phyloP scores from a whole-genome alignment of 2,888 invertebrate genomes.

The Chrysolina oricalcia region DNA sequence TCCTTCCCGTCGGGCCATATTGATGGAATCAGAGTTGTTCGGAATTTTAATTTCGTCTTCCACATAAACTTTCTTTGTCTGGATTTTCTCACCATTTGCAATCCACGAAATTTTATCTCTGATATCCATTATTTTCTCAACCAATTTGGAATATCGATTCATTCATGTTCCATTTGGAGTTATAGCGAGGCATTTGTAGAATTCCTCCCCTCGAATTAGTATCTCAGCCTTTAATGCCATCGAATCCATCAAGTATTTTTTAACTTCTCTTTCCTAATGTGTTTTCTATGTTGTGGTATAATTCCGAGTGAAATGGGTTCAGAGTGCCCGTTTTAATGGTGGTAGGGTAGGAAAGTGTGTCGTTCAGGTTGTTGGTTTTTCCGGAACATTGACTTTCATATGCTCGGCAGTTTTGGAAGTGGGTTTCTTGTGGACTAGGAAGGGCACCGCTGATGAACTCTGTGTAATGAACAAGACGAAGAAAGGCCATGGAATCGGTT shows the following conservation, averaged over 20 bases:
- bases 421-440: constrained; percentile 4
- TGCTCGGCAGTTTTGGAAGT: background rate
- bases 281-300: constrained; percentile 16
- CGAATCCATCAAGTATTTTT: constrained; percentile 21
- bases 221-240: background rate
- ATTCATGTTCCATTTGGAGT: background rate
- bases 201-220: constrained; percentile 10
- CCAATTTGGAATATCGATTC: background rate
- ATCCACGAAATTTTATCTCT: too few species aligned
- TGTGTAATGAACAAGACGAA: background rate
- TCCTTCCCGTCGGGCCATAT: too few species aligned
- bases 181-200: background rate
- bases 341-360: constrained; percentile 23
- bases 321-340: constrained; percentile 14
- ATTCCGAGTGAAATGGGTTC: constrained; percentile 18
- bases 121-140: too few species aligned
- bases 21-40: too few species aligned
- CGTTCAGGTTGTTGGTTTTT: constrained; percentile 32
- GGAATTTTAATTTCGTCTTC: too few species aligned
- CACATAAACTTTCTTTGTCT: too few species aligned
- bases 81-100: too few species aligned
- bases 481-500: constrained; percentile 10
- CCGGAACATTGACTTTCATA: constrained; percentile 28
- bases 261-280: constrained; percentile 18
- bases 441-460: background rate